A percentile compares a stretch with the other conserved stretches of the same genome.
Evolutionary conservation across 2,113 vertebrate genomes (phyloP).

Genomic region (Bolborhynchus lineola): DNA sequence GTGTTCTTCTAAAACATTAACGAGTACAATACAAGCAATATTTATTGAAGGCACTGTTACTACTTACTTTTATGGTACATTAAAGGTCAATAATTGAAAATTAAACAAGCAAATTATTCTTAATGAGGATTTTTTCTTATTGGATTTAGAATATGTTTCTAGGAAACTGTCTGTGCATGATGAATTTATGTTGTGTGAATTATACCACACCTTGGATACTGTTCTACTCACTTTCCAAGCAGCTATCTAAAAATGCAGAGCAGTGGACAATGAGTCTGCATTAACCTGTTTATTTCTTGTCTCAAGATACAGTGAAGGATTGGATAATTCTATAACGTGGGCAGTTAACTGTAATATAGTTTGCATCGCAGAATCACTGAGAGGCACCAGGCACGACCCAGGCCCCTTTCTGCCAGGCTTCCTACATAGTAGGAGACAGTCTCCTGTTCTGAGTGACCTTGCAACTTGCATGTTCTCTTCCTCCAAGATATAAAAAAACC

Average conservation of each 20-base stretch:
- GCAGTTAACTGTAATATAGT: not conserved
- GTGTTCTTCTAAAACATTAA: slow-evolving; percentile 58
- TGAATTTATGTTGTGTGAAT: not conserved
- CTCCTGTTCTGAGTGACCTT: not conserved
- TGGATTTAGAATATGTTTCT: slow-evolving; percentile 4
- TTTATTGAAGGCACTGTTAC: slow-evolving; percentile 6
- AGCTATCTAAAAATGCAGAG: not conserved
- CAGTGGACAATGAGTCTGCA: not conserved
- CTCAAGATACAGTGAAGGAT: not conserved
- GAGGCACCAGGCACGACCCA: not conserved
- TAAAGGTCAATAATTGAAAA: slow-evolving; percentile 37
- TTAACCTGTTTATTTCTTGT: not conserved
- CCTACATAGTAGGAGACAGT: not conserved
- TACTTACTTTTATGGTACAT: slow-evolving; percentile 12
- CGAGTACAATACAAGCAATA: not conserved
- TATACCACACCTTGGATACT: not conserved
- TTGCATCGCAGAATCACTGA: not conserved
- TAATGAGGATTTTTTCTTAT: slow-evolving; percentile 49
- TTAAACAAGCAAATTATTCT: slow-evolving; percentile 36
- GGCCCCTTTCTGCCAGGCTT: not conserved
- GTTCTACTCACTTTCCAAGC: not conserved
- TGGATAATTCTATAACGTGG: not conserved
- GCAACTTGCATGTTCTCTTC: not conserved
- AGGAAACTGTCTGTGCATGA: not conserved
- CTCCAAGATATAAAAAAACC: not conserved